Percentiles rank a stretch among this genome's conserved stretches.
These are phyloP conservation scores for Drosophila ananassae DNA, from an alignment of 1,140 invertebrate genomes.

Conservation along the genomic window DNA sequence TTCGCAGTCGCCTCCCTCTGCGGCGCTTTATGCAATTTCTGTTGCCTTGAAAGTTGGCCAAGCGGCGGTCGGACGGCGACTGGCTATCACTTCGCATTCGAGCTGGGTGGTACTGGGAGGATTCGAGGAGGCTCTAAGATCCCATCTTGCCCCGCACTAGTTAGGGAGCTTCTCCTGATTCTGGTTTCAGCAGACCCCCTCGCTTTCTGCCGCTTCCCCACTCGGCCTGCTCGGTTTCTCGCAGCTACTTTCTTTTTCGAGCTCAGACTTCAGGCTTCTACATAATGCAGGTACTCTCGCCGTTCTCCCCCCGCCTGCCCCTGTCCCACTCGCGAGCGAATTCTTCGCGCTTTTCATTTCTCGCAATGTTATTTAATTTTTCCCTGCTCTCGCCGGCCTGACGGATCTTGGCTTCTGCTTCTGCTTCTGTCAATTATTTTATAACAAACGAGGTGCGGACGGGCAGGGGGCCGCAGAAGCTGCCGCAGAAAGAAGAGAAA, in stretches of 20 bases:
- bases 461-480: background rate
- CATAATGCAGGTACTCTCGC: slow-evolving; percentile 22
- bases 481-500: background rate
- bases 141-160: too few relatives aligned
- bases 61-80: background rate
- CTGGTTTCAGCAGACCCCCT: too few relatives aligned
- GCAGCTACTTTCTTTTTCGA: slow-evolving; percentile 68
- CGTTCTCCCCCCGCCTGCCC: too few relatives aligned
- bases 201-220: background rate
- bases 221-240: slow-evolving; percentile 49
- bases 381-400: slow-evolving; percentile 24
- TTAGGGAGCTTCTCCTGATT: too few relatives aligned
- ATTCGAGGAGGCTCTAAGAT: background rate
- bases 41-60: slow-evolving; percentile 37
- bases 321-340: slow-evolving; percentile 14
- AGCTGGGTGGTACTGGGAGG: background rate
- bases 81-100: background rate
- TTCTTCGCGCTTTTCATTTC: slow-evolving; percentile 64
- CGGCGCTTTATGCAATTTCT: slow-evolving; percentile 50
- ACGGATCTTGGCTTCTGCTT: slow-evolving; percentile 53
- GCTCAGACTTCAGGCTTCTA: slow-evolving; percentile 39
- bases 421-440: slow-evolving; percentile 64
- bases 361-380: slow-evolving; percentile 51
- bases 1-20: slow-evolving; percentile 3
- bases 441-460: slow-evolving; percentile 53